Evolutionary conservation across 2,888 invertebrate species (phyloP).

Genomic region (Liodrosophila aerea): DNA sequence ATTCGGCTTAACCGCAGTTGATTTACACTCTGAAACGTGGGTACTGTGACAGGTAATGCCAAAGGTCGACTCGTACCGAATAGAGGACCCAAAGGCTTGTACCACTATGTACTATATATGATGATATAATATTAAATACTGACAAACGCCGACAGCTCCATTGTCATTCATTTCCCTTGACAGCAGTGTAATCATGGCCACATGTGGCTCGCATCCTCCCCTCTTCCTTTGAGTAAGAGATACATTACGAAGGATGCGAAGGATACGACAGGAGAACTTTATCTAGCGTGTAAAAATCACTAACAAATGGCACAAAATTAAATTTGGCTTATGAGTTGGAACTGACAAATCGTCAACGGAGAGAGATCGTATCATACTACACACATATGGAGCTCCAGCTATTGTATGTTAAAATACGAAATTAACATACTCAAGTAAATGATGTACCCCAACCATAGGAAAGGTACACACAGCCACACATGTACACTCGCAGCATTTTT

Average conservation of each 20-base stretch:
- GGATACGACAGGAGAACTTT: constrained; percentile 54
- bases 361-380: background rate
- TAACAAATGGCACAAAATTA: constrained; percentile 80
- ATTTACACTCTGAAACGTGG: too few species aligned
- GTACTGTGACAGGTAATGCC: too few species aligned
- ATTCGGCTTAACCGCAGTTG: too few species aligned
- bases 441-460: constrained; percentile 18
- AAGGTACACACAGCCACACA: constrained; percentile 3
- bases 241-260: constrained; percentile 3
- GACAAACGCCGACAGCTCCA: background rate
- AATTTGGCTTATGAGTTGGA: constrained; percentile 81
- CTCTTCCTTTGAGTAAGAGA: background rate
- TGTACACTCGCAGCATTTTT: constrained; percentile 19
- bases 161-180: constrained; percentile 36
- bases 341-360: constrained; percentile 72
- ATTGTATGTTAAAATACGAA: constrained; percentile 47
- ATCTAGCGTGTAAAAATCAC: constrained; percentile 78
- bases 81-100: background rate
- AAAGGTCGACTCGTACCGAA: constrained; percentile 6
- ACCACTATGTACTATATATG: background rate
- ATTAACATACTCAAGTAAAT: constrained; percentile 70
- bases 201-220: constrained; percentile 32
- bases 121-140: constrained; percentile 31
- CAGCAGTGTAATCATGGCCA: constrained; percentile 26
- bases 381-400: background rate